A percentile compares a stretch with the other conserved stretches of the same genome.
phyloP scores from a whole-genome alignment of 2,113 vertebrate species.

The Daphoenositta chrysoptera region DNA sequence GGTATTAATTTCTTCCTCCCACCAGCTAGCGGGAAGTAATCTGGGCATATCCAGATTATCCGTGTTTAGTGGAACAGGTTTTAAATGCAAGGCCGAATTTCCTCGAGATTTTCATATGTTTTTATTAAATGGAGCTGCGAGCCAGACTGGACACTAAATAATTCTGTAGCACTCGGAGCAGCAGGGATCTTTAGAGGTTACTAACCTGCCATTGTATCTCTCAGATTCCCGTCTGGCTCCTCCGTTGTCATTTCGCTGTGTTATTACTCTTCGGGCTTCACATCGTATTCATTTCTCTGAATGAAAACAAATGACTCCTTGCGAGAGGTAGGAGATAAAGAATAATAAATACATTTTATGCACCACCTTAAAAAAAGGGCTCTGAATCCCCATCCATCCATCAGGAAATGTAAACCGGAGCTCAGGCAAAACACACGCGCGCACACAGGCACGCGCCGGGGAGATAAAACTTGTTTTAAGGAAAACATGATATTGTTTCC shows the following conservation, averaged over 20 bases:
- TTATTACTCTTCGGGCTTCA: constrained; percentile 65
- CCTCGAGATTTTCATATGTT: not conserved
- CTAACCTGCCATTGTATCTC: constrained; percentile 54
- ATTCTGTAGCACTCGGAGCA: not conserved
- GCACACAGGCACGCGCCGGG: not conserved
- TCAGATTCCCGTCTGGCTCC: not conserved
- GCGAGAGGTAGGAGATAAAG: constrained; percentile 73
- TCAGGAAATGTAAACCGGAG: constrained; percentile 61
- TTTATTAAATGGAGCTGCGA: constrained; percentile 22
- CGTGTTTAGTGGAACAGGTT: not conserved
- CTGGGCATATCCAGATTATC: not conserved
- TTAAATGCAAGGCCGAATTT: not conserved
- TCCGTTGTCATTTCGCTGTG: constrained; percentile 52
- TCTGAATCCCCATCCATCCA: constrained; percentile 61
- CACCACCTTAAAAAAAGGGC: constrained; percentile 54
- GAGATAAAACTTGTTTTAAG: constrained; percentile 60
- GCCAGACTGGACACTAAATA: constrained; percentile 14
- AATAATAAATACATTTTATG: constrained; percentile 77
- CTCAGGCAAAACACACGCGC: constrained; percentile 6
- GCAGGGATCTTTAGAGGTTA: constrained; percentile 21
- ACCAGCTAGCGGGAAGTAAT: not conserved
- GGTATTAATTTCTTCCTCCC: not conserved
- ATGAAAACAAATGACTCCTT: constrained; percentile 77
- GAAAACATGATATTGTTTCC: constrained; percentile 46
- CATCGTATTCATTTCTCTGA: constrained; percentile 69